Percentiles rank a stretch among this genome's conserved stretches.
Evolutionary conservation across 2,888 invertebrate species (phyloP).

Genomic region (Falcaria lacertinaria): DNA sequence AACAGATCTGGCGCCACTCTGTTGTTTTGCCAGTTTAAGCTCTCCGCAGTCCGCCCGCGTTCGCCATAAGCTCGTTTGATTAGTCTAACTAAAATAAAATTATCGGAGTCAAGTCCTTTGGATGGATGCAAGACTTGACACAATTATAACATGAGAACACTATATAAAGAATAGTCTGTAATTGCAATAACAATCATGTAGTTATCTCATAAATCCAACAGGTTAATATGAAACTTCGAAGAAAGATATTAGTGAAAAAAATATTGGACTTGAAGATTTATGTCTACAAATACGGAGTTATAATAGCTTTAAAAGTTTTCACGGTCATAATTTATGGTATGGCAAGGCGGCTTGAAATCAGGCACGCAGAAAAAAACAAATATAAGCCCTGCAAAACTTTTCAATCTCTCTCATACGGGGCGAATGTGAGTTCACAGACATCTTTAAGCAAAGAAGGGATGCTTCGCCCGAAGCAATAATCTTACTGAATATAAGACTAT

Average conservation of each 20-base stretch:
- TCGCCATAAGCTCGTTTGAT: conserved; percentile 23
- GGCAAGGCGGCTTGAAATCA: conserved; percentile 40
- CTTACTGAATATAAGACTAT: too few species aligned
- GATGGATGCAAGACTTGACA: conserved; percentile 34
- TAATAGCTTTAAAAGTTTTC: conserved; percentile 51
- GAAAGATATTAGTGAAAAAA: too few species aligned
- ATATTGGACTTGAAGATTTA: conserved; percentile 5
- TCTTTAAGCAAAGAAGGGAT: conserved; percentile 29
- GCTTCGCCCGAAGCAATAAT: conserved; percentile 20
- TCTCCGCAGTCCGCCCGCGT: neutral
- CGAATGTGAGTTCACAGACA: conserved; percentile 31
- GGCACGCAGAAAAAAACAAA: conserved; percentile 52
- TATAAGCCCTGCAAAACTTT: conserved; percentile 44
- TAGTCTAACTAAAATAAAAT: conserved; percentile 54
- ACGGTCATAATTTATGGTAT: conserved; percentile 50
- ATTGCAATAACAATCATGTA: too few species aligned
- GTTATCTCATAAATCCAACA: too few species aligned
- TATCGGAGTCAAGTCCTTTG: conserved; percentile 30
- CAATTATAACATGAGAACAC: conserved; percentile 8
- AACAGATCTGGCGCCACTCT: conserved; percentile 43
- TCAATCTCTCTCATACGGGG: conserved; percentile 37
- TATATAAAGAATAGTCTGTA: too few species aligned
- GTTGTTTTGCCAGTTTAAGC: conserved; percentile 40
- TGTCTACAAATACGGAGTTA: conserved; percentile 25
- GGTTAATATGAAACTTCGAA: too few species aligned